Conservation (phyloP, 2,888 invertebrate genomes). For the Ophonus ardosiacus region DNA sequence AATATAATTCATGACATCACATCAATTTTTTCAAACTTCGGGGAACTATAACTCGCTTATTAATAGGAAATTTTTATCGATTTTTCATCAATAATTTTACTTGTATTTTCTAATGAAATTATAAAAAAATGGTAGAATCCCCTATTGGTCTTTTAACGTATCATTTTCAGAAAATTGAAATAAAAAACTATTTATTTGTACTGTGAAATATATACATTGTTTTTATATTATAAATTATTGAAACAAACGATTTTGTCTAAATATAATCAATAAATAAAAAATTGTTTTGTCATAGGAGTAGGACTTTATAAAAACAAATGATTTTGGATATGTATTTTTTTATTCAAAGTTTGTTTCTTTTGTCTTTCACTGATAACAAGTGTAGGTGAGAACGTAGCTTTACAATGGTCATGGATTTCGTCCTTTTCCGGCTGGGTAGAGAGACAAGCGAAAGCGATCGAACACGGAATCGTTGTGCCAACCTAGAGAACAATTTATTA, state of each 20-base stretch:
- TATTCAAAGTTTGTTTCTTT: not conserved
- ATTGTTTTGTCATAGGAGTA: not conserved
- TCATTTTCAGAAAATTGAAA: not conserved
- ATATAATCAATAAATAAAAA: not conserved
- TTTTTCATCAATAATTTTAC: too few relatives aligned
- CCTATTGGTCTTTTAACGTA: not conserved
- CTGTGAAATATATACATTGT: not conserved
- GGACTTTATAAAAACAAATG: not conserved
- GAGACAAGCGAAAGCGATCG: constrained; percentile 64
- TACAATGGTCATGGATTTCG: constrained; percentile 20
- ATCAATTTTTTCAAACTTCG: too few relatives aligned
- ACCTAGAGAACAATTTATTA: constrained; percentile 55
- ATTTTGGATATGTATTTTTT: not conserved
- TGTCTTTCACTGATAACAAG: not conserved
- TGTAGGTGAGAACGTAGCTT: not conserved
- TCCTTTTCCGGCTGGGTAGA: constrained; percentile 58
- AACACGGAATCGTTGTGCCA: constrained; percentile 60
- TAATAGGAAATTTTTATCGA: too few relatives aligned
- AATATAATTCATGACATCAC: too few relatives aligned
- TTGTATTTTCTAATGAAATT: too few relatives aligned
- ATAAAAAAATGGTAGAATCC: too few relatives aligned
- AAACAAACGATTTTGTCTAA: not conserved
- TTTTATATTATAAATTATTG: not conserved
- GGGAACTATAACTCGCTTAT: too few relatives aligned
- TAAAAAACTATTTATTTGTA: not conserved